Evolutionary conservation across 2,888 invertebrate genomes (phyloP).

Genomic region (Eueremaeus valkanovi): DNA sequence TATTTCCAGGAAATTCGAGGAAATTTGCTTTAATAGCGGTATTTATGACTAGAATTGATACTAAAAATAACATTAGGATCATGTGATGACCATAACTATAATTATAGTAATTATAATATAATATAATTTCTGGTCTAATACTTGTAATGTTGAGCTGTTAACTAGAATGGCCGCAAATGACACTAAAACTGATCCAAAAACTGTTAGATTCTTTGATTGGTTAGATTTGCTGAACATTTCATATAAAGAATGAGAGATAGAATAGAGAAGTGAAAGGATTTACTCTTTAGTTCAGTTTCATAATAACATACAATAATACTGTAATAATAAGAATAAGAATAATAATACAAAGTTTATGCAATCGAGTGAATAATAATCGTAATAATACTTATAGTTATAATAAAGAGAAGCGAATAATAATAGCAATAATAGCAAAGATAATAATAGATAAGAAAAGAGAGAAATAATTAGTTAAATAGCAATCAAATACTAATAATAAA

Average conservation of each 20-base stretch:
- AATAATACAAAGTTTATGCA: neutral
- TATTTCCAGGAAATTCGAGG: no score
- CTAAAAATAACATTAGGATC: no score
- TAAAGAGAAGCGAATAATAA: no score
- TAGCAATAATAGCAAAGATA: constrained; percentile 1
- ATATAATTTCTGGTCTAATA: no score
- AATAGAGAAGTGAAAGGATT: no score
- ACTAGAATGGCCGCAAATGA: neutral
- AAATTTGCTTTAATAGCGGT: no score
- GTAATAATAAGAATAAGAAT: neutral
- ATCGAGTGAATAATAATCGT: neutral
- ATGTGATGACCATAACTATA: no score
- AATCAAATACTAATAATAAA: neutral
- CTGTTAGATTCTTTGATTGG: neutral
- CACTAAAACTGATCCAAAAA: neutral
- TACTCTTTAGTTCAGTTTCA: neutral
- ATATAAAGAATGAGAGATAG: no score
- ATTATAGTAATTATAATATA: no score
- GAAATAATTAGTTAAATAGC: neutral
- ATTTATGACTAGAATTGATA: no score
- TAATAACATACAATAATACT: constrained; percentile 4
- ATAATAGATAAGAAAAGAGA: no score
- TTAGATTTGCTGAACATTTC: no score
- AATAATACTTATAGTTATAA: neutral
- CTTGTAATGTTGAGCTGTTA: constrained; percentile 11